phyloP scores from a whole-genome alignment of 1,140 invertebrate genomes.

The Meloidogyne exigua region DNA sequence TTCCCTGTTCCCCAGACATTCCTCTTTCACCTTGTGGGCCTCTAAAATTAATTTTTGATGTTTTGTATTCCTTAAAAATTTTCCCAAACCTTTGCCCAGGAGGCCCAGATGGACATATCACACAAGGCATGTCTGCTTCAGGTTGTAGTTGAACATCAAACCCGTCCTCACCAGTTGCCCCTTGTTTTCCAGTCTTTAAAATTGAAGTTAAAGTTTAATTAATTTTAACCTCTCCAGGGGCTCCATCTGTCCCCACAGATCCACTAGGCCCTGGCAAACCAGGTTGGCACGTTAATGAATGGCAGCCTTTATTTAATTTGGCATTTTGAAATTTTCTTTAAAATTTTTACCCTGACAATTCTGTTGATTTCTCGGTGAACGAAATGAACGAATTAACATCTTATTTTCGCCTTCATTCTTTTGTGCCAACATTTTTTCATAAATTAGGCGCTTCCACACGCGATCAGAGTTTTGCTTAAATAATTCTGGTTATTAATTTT shows the following conservation, averaged over 20 bases:
- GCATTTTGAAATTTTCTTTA: no score
- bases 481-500: constrained; percentile 5
- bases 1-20: constrained; percentile 29
- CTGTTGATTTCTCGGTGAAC: constrained; percentile 42
- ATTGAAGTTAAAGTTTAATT: not conserved
- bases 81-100: constrained; percentile 39
- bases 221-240: constrained; percentile 31
- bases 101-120: constrained; percentile 55
- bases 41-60: constrained; percentile 28
- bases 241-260: constrained; percentile 39
- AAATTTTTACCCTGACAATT: constrained; percentile 23
- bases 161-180: constrained; percentile 46
- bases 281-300: constrained; percentile 38
- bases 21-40: constrained; percentile 52
- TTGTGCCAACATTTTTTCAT: not conserved
- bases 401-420: not conserved
- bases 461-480: constrained; percentile 22
- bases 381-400: constrained; percentile 30
- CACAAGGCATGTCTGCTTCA: constrained; percentile 52
- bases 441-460: constrained; percentile 12
- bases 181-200: constrained; percentile 22
- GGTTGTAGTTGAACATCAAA: constrained; percentile 51
- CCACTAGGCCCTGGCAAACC: constrained; percentile 35
- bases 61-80: constrained; percentile 3
- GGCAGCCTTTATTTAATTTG: constrained; percentile 24